These are phyloP conservation scores for Trypoxylus dichotomus DNA, from an alignment of 1,140 invertebrate species.

Conservation along the genomic window DNA sequence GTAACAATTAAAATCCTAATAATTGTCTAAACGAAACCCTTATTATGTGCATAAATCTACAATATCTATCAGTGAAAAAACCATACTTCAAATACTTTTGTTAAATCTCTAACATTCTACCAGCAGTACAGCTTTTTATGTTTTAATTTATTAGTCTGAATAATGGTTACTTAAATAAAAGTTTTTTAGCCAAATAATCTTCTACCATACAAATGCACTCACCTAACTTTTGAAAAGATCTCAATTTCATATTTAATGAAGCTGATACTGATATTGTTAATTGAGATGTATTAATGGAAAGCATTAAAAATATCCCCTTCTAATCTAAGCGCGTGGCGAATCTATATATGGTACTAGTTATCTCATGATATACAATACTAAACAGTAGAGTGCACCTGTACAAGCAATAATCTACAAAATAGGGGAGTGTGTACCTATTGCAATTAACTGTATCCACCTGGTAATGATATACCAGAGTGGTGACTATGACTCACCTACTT, in stretches of 20 bases:
- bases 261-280: background rate
- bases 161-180: too few relatives aligned
- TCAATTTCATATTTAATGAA: background rate
- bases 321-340: background rate
- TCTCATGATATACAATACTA: background rate
- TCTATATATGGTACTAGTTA: background rate
- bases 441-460: slow-evolving; percentile 38
- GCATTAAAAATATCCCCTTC: background rate
- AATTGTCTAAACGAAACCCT: too few relatives aligned
- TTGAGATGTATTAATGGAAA: background rate
- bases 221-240: background rate
- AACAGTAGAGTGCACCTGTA: background rate
- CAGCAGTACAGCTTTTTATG: too few relatives aligned
- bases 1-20: too few relatives aligned
- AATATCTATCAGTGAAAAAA: too few relatives aligned
- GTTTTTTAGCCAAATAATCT: too few relatives aligned
- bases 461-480: slow-evolving; percentile 33
- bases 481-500: slow-evolving; percentile 18
- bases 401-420: slow-evolving; percentile 18
- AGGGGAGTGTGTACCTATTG: background rate
- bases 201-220: background rate
- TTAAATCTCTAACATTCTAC: too few relatives aligned
- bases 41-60: too few relatives aligned
- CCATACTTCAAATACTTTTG: too few relatives aligned
- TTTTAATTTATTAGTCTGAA: too few relatives aligned